Evolutionary conservation across 1,140 invertebrate species (phyloP), one percentile per base, ranked within the genome.

Genomic region (Sminthurides bifidus): DNA sequence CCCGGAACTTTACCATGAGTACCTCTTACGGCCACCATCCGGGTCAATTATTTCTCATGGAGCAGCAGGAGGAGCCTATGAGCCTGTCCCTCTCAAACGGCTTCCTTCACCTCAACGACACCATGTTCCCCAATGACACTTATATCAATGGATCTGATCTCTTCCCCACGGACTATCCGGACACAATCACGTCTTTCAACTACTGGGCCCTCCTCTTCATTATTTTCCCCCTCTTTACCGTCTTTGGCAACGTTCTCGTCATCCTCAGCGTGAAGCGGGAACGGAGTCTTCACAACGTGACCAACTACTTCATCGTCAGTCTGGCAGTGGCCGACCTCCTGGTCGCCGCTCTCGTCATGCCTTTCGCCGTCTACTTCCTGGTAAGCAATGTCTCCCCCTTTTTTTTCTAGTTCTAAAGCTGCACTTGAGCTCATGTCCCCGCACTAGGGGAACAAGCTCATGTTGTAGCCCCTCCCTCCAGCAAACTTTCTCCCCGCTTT

Each of bases 301-400:
- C 93, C 46, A 98, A 98, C 74, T 98, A 96, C 74, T 96, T 98
- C 75, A 97, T 98, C 69, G 91, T 96, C 61, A 94, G 90, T 58
- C 75, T 98, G 63, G 94, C 93, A n/a, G 80, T 97, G 10, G 94
- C 94, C 14, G 94, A 98, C 75, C 79, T 97, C 21, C 77, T 98
- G 55, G 93, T 98, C 2, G 93, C 92, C 26, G 82, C 92, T 4
- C 80, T 94, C 43, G 94, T 97, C 56, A 98, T 98, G 94, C 93
- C 94, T 14, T 94, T 95, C 71, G 93, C 90, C 54, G 91, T 96
- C 65, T 97, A 96, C 75, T 85, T 94, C 71, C 79, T 91, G 84
- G 88, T 93, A 74, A 86, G 85, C 79, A 4, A 33, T 24, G 27
- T 31, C 37, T 44, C 41, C 26, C 53, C 26, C 19, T 52, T 30